Evolutionary conservation across 2,888 invertebrate genomes (phyloP).

Genomic region (Diarsia rubi): DNA sequence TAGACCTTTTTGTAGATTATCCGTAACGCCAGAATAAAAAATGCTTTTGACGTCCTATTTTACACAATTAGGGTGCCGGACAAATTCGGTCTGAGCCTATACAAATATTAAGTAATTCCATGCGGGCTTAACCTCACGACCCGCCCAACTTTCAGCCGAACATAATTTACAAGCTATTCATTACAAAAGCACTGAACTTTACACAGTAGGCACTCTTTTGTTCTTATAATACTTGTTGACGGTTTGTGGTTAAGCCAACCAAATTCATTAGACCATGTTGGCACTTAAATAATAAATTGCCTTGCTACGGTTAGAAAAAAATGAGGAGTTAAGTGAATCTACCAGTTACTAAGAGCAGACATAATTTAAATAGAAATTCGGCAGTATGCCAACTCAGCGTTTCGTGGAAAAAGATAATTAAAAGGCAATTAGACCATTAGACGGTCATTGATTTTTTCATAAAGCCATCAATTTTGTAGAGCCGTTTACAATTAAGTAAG

Average conservation of each 20-base stretch:
- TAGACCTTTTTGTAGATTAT: not conserved
- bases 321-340: not conserved
- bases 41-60: constrained; percentile 5
- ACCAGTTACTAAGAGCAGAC: constrained; percentile 11
- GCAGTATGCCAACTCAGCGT: constrained; percentile 33
- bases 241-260: not conserved
- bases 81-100: constrained; percentile 19
- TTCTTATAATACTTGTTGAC: constrained; percentile 39
- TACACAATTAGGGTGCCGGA: constrained; percentile 6
- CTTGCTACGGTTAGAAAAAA: not conserved
- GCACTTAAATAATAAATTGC: constrained; percentile 27
- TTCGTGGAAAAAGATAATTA: constrained; percentile 43
- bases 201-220: constrained; percentile 36
- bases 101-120: constrained; percentile 38
- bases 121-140: constrained; percentile 15
- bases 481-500: not conserved
- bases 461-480: not conserved
- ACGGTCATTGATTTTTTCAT: constrained; percentile 6
- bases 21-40: constrained; percentile 4
- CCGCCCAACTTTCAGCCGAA: constrained; percentile 20
- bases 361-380: constrained; percentile 27
- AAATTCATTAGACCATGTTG: constrained; percentile 16
- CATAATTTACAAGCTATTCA: constrained; percentile 43
- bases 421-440: constrained; percentile 48
- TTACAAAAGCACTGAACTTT: constrained; percentile 40